Base-by-base conservation (phyloP, 2,113 vertebrate species). In the Dasypus novemcinctus region DNA sequence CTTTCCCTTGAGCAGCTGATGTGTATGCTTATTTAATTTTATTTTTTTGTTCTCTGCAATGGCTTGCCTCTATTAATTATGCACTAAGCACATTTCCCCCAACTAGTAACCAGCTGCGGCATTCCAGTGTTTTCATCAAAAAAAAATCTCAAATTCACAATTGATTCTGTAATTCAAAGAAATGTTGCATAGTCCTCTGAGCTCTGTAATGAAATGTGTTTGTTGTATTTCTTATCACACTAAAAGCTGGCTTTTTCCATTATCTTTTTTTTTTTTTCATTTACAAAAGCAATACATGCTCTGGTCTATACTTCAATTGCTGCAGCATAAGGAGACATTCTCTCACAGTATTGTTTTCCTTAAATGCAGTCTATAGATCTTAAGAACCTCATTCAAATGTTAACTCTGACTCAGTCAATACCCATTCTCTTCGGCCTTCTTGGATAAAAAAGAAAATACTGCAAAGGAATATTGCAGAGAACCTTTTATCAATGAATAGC, bases 81-180 rank as follows among this genome's bases (percentile, higher is more conserved):
- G 68, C 12, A 94, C 85, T 33, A 96, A 97, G 76, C 69, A 71
- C 21, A 74, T 80, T 49, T 23, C 14, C 90, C 27, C 61, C 85
- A 97, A 72, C 57, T n/a, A n/a, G 27, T 43, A 95, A 82, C 27
- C 88, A 95, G 66, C 82, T 36, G 54, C 49, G 96, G 71, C 21
- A 92, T 41, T 96, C 69, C 1, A 12, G 79, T 88, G 52, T 96
- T 97, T 97, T 91, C 33, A 82, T 76, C 43, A 89, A 49, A 96
- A 87, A 91, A 96, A 87, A 91, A 96, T 95, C 94, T 80, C 82
- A 90, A 94, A 92, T 78, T 90, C 91, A 92, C 18, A n/a, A 95
- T 72, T 94, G 90, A 78, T 91, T 87, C 43, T 87, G 21, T 82
- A 96, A 97, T 87, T 54, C 43, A 96, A 95, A 98, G 64, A 94